Evolutionary conservation across 2,888 invertebrate species (phyloP).

Genomic region (Corbicula japonica): DNA sequence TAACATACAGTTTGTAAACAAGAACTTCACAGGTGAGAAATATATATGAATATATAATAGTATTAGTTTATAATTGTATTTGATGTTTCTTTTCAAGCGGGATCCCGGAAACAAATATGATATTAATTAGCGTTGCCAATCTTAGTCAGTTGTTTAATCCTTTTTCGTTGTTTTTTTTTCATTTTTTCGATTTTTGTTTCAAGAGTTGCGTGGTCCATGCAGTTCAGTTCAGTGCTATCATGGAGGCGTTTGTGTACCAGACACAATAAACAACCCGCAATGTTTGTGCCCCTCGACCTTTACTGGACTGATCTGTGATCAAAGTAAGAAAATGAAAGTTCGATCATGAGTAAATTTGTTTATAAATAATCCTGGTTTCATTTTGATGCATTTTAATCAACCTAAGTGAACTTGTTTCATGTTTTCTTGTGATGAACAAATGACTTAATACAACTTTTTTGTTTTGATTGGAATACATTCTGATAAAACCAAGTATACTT

Average conservation of each 20-base stretch:
- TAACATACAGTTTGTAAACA: too few relatives aligned
- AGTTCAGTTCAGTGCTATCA: constrained; percentile 2
- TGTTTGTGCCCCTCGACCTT: constrained; percentile 7
- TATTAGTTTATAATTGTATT: not conserved
- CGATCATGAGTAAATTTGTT: not conserved
- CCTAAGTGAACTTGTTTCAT: not conserved
- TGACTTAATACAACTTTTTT: constrained; percentile 1
- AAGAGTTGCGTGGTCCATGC: constrained; percentile 20
- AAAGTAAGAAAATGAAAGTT: not conserved
- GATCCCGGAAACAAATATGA: not conserved
- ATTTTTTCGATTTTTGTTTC: too few relatives aligned
- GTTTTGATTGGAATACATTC: not conserved
- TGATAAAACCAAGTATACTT: not conserved
- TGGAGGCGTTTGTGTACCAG: constrained; percentile 15
- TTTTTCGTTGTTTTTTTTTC: too few relatives aligned
- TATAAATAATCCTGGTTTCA: too few relatives aligned
- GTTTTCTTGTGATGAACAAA: not conserved
- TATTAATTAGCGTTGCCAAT: not conserved
- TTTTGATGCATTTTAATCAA: too few relatives aligned
- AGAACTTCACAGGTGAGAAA: not conserved
- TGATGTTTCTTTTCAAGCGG: not conserved
- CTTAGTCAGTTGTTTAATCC: too few relatives aligned
- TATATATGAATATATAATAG: not conserved
- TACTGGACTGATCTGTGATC: not conserved
- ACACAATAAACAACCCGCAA: not conserved